Percentiles rank a stretch among this genome's conserved stretches.
Evolutionary conservation across 1,140 invertebrate species (phyloP).

Genomic region (Diorhabda carinulata): DNA sequence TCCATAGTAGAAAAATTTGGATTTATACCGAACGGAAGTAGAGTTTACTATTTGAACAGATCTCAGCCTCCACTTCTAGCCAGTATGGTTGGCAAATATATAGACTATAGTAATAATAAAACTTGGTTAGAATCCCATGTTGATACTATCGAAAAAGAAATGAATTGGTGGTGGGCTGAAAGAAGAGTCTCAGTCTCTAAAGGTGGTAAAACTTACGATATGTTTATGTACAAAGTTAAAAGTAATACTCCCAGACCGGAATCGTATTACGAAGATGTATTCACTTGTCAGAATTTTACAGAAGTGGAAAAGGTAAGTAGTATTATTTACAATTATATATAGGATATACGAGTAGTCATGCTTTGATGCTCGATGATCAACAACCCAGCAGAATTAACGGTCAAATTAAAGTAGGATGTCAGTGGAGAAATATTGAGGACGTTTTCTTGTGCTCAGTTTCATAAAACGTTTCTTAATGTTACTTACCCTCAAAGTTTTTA

Average conservation of each 20-base stretch:
- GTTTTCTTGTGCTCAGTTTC: no score
- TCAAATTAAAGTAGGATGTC: no score
- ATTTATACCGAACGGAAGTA: slow-evolving; percentile 72
- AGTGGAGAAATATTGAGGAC: no score
- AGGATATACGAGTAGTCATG: neutral
- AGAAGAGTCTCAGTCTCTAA: slow-evolving; percentile 54
- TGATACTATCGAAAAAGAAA: slow-evolving; percentile 63
- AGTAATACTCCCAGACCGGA: slow-evolving; percentile 71
- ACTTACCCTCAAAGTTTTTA: no score
- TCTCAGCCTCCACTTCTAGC: slow-evolving; percentile 79
- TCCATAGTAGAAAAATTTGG: slow-evolving; percentile 52
- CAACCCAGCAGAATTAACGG: no score
- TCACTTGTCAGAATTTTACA: slow-evolving; percentile 35
- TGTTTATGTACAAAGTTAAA: slow-evolving; percentile 59
- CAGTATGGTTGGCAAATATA: slow-evolving; percentile 71
- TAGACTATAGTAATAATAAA: slow-evolving; percentile 61
- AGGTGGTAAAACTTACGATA: slow-evolving; percentile 53
- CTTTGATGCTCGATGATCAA: neutral
- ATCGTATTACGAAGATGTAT: slow-evolving; percentile 63
- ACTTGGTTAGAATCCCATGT: slow-evolving; percentile 61
- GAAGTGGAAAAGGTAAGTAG: slow-evolving; percentile 18
- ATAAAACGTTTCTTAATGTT: no score
- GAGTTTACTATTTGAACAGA: slow-evolving; percentile 73
- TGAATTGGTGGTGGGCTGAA: slow-evolving; percentile 61
- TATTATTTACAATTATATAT: neutral